A percentile compares a stretch with the other conserved stretches of the same genome.
These are phyloP conservation scores for Eucera pruinosa DNA, from an alignment of 2,888 invertebrate genomes.

Conservation along the genomic window DNA sequence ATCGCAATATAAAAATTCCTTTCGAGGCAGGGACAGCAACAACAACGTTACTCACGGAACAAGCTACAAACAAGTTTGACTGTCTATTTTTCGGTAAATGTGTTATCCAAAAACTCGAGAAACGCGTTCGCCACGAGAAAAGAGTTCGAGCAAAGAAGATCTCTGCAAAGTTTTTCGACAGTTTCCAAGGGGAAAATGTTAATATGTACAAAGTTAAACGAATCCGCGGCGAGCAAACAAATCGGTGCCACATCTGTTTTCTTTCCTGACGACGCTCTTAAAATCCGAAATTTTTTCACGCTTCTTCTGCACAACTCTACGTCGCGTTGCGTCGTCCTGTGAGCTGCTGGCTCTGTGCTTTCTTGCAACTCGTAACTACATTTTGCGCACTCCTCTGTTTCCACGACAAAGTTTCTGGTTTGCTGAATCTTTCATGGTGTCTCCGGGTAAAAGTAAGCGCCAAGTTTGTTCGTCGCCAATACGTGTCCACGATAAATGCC, in stretches of 20 bases:
- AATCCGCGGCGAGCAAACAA: conserved; percentile 39
- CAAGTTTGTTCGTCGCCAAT: conserved; percentile 16
- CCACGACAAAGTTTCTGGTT: conserved; percentile 32
- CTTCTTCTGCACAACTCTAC: background rate
- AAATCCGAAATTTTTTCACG: conserved; percentile 34
- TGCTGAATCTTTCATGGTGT: conserved; percentile 44
- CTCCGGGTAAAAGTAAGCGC: background rate
- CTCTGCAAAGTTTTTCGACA: background rate
- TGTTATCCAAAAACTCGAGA: background rate
- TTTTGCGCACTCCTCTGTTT: conserved; percentile 20
- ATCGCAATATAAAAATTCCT: too few species aligned
- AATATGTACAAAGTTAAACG: conserved; percentile 49
- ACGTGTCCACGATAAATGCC: conserved; percentile 35
- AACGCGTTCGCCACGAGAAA: background rate
- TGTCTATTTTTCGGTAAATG: background rate
- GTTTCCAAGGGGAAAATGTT: conserved; percentile 19
- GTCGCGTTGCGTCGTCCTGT: background rate
- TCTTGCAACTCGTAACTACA: conserved; percentile 33
- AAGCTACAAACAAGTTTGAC: background rate
- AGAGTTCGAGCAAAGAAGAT: conserved; percentile 8
- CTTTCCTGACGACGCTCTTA: conserved; percentile 18
- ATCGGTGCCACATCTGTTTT: conserved; percentile 30
- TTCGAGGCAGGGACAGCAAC: background rate
- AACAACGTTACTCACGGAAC: background rate
- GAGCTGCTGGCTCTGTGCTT: conserved; percentile 22